These are phyloP conservation scores for Teleopsis dalmanni DNA, from an alignment of 1,140 invertebrate species.

Conservation along the genomic window DNA sequence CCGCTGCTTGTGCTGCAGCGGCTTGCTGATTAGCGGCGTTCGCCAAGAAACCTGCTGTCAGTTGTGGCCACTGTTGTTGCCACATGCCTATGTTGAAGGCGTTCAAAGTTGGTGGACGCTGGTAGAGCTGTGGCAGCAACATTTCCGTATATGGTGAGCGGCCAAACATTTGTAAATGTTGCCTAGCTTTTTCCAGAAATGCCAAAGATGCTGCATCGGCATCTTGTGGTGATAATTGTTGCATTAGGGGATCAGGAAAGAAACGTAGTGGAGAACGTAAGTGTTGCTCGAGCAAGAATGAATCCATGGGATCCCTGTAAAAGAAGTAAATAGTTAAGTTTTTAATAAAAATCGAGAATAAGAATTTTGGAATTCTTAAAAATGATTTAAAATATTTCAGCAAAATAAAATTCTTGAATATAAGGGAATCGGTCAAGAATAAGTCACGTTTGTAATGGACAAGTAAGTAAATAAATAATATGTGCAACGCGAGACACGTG, in stretches of 20 bases:
- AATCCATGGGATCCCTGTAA: constrained; percentile 56
- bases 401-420: too few species aligned
- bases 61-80: constrained; percentile 44
- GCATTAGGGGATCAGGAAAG: constrained; percentile 49
- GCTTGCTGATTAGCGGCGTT: constrained; percentile 40
- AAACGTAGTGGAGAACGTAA: constrained; percentile 55
- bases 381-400: too few species aligned
- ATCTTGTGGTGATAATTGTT: constrained; percentile 49
- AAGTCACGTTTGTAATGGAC: too few species aligned
- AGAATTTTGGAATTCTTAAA: too few species aligned
- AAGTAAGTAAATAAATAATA: too few species aligned
- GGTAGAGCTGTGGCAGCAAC: constrained; percentile 40
- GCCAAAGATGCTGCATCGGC: constrained; percentile 51
- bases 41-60: constrained; percentile 40
- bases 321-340: not conserved
- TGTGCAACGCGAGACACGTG: too few species aligned
- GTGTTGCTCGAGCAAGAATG: constrained; percentile 58
- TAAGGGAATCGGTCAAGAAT: too few species aligned
- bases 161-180: constrained; percentile 54
- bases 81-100: constrained; percentile 43
- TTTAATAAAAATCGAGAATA: too few species aligned
- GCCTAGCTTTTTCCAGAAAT: constrained; percentile 54
- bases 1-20: constrained; percentile 26
- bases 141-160: constrained; percentile 44
- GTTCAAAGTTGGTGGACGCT: constrained; percentile 27